phyloP scores from a whole-genome alignment of 2,797 vertebrate species.

The Tadarida brasiliensis region DNA sequence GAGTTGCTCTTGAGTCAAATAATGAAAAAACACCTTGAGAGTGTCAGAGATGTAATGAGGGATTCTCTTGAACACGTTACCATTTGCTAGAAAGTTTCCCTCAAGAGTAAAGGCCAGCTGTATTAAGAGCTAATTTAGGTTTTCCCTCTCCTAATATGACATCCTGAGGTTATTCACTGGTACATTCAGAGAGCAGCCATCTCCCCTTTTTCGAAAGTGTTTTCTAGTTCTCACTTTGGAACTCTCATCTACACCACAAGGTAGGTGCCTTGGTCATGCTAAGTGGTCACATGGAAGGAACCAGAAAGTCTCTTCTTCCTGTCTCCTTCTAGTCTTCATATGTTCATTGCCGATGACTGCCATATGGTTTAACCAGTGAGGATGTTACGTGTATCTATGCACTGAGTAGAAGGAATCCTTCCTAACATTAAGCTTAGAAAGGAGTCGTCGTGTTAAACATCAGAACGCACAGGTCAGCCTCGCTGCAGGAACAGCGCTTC shows the following conservation, averaged over 20 bases:
- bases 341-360: not conserved
- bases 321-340: not conserved
- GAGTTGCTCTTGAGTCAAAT: not conserved
- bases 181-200: not conserved
- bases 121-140: not conserved
- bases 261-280: not conserved
- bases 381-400: not conserved
- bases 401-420: not conserved
- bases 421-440: not conserved
- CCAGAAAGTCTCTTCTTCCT: not conserved
- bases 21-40: constrained; percentile 35
- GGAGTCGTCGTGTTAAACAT: not conserved
- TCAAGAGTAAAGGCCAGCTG: not conserved
- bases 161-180: not conserved
- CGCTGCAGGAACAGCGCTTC: not conserved
- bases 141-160: constrained; percentile 9
- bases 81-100: constrained; percentile 34
- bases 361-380: not conserved
- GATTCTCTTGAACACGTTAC: not conserved
- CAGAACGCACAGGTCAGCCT: not conserved
- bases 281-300: not conserved
- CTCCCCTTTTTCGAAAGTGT: not conserved
- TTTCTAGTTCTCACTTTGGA: constrained; percentile 20
- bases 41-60: not conserved
- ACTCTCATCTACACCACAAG: not conserved